Evolutionary conservation across 64 coral and sea anemone species (phyloP).

Genomic region (Orbicella faveolata): DNA sequence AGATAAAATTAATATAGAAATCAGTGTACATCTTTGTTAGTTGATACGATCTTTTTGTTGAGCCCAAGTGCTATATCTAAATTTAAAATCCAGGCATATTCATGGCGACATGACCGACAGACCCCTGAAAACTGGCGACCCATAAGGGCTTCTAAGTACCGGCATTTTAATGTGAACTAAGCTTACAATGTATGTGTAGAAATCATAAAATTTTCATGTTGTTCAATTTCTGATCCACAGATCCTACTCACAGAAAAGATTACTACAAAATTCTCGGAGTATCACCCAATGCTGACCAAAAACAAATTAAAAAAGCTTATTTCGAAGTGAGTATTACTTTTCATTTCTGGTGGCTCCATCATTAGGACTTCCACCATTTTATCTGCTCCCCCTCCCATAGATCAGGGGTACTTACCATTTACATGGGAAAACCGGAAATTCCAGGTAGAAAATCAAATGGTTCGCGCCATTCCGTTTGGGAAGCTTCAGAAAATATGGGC

Average conservation of each 20-base stretch:
- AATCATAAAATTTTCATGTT: background rate
- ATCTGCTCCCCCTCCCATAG: too few species aligned
- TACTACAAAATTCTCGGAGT: constrained; percentile 94
- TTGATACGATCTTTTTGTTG: background rate
- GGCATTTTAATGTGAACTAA: background rate
- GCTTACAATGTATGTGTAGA: background rate
- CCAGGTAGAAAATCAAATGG: too few species aligned
- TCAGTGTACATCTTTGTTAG: background rate
- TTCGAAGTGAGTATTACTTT: constrained; percentile 68
- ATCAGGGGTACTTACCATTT: too few species aligned
- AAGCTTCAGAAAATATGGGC: too few species aligned
- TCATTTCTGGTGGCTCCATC: background rate
- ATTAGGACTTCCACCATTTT: background rate
- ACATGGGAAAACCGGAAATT: too few species aligned
- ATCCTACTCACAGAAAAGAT: constrained; percentile 71
- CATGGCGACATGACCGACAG: too few species aligned
- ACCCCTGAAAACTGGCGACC: too few species aligned
- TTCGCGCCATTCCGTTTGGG: too few species aligned
- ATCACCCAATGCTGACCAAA: constrained; percentile 83
- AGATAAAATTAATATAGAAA: background rate
- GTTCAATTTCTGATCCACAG: constrained; percentile 49
- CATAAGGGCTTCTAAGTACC: too few species aligned
- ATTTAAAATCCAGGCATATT: too few species aligned
- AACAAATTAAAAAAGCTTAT: constrained; percentile 94
- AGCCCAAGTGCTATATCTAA: too few species aligned